phyloP scores from a whole-genome alignment of 2,888 invertebrate species.

The Lasiommata megera region DNA sequence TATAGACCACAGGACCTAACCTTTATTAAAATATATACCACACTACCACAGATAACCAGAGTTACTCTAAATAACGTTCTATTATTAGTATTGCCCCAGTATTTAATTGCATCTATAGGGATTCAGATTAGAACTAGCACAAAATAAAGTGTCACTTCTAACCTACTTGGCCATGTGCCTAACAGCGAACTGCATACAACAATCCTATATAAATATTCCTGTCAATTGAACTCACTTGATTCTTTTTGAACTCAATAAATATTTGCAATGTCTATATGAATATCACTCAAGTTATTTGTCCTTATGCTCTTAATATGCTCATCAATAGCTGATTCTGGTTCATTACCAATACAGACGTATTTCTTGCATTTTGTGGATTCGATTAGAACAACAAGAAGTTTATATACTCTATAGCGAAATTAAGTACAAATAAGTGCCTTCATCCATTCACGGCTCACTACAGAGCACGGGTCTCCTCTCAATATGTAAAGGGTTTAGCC shows the following conservation, averaged over 20 bases:
- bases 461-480: no score
- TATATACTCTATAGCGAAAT: no score
- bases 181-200: neutral
- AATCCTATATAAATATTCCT: slow-evolving; percentile 2
- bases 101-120: neutral
- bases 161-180: slow-evolving; percentile 16
- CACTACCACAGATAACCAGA: no score
- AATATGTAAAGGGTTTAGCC: no score
- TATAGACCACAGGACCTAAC: no score
- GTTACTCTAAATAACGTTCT: neutral
- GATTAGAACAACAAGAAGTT: no score
- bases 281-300: neutral
- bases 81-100: slow-evolving; percentile 5
- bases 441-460: no score
- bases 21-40: no score
- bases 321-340: neutral
- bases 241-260: slow-evolving; percentile 8
- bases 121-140: slow-evolving; percentile 8
- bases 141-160: neutral
- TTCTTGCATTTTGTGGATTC: no score
- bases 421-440: no score
- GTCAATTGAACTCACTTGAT: slow-evolving; percentile 12
- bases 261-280: neutral
- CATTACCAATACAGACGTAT: neutral
- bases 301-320: neutral